These are phyloP conservation scores for Myotis vivesi DNA, from an alignment of 2,797 vertebrate species.

Conservation along the genomic window DNA sequence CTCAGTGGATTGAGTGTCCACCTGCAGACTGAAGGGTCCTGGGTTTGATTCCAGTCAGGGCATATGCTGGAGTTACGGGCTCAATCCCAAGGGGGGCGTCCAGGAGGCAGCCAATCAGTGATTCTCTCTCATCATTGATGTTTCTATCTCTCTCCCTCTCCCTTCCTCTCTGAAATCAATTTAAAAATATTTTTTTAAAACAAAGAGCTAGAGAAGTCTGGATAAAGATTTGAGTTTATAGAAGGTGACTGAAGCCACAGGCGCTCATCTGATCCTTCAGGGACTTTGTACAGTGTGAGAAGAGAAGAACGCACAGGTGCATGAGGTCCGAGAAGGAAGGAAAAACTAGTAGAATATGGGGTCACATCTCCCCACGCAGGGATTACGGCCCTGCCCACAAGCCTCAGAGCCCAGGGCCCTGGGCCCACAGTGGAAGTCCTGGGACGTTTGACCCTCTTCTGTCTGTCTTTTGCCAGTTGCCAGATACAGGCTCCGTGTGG, in stretches of 20 bases:
- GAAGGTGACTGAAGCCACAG: neutral
- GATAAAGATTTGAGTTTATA: neutral
- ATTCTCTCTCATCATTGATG: neutral
- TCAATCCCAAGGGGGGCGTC: neutral
- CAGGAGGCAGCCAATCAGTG: neutral
- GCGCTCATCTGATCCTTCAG: neutral
- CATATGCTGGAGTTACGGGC: neutral
- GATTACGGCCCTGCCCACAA: neutral
- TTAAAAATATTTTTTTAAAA: too few relatives aligned
- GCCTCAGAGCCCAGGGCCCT: neutral
- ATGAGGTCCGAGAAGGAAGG: neutral
- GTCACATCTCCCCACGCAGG: neutral
- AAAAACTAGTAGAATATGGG: neutral
- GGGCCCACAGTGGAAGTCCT: neutral
- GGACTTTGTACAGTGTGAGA: neutral
- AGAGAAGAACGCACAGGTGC: neutral
- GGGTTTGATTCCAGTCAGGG: neutral
- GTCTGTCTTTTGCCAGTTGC: constrained; percentile 48
- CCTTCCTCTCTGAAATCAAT: neutral
- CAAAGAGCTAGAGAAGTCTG: neutral
- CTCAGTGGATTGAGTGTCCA: too few relatives aligned
- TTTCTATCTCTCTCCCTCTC: neutral
- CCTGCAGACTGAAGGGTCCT: too few relatives aligned
- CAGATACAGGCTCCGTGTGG: constrained; percentile 48
- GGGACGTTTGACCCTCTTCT: neutral